Evolutionary conservation across 2,113 vertebrate genomes (phyloP).

Genomic region (Notothenia coriiceps): DNA sequence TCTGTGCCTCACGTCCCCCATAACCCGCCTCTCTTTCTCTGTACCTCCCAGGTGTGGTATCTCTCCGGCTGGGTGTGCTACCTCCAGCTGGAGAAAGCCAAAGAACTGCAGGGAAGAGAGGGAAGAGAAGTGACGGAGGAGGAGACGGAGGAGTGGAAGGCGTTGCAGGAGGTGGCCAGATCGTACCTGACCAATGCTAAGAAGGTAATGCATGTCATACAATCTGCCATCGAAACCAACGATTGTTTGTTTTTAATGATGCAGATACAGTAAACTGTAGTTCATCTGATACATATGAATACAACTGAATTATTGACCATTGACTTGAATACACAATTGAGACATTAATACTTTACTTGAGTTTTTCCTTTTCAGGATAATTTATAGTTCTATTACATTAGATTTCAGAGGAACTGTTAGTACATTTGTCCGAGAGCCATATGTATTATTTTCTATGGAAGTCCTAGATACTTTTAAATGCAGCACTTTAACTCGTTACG

Average conservation of each 20-base stretch:
- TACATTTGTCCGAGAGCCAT: background rate
- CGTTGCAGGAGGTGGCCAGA: constrained; percentile 78
- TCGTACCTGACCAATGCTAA: constrained; percentile 83
- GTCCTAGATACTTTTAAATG: background rate
- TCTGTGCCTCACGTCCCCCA: background rate
- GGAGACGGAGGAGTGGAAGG: constrained; percentile 78
- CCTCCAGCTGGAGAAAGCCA: constrained; percentile 78
- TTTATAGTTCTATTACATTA: background rate
- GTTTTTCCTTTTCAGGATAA: background rate
- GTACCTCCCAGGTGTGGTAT: constrained; percentile 84
- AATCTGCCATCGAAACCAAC: background rate
- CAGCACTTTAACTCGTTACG: background rate
- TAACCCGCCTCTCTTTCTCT: constrained; percentile 45
- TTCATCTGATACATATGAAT: background rate
- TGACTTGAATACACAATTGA: too few relatives aligned
- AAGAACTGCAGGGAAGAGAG: constrained; percentile 76
- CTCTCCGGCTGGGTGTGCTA: constrained; percentile 85
- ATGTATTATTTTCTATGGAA: background rate
- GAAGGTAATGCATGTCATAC: constrained; percentile 73
- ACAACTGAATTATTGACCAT: background rate
- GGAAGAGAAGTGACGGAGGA: constrained; percentile 72
- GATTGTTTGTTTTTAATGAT: background rate
- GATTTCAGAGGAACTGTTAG: background rate
- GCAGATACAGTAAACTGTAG: background rate
- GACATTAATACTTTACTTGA: background rate